These are phyloP conservation scores for Chunga burmeisteri DNA, from an alignment of 2,113 vertebrate species.

Conservation along the genomic window DNA sequence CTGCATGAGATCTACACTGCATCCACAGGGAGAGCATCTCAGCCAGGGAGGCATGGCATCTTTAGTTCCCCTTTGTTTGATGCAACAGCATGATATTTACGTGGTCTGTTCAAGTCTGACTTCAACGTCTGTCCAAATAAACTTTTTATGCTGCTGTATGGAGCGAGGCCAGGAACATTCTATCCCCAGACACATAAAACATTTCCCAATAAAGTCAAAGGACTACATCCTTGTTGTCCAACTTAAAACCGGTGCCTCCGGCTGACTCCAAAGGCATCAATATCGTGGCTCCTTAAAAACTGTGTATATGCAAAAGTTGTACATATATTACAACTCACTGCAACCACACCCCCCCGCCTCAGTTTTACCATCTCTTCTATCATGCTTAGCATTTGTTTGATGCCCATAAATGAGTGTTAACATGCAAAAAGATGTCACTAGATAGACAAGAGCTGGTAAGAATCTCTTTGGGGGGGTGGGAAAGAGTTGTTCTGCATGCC, in stretches of 20 bases:
- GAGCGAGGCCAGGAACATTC: not conserved
- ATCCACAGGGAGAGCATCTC: not conserved
- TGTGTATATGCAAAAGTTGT: not conserved
- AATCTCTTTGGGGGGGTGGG: not conserved
- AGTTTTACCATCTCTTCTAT: not conserved
- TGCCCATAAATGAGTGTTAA: not conserved
- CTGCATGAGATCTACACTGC: not conserved
- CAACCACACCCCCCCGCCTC: not conserved
- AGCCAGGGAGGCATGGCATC: not conserved
- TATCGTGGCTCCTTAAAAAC: not conserved
- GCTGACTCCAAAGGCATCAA: not conserved
- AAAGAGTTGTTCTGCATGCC: not conserved
- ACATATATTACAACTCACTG: not conserved
- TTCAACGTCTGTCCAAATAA: not conserved
- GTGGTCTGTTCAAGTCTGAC: not conserved
- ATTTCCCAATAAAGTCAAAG: not conserved
- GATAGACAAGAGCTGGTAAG: not conserved
- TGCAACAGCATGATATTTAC: not conserved
- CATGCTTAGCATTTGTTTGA: not conserved
- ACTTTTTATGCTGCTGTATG: not conserved
- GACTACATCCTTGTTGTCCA: not conserved
- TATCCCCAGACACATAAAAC: not conserved
- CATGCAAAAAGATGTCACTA: not conserved
- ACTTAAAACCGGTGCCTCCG: not conserved
- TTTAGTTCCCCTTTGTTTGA: not conserved